phyloP scores from a whole-genome alignment of 2,797 vertebrate species.

The Tamandua tetradactyla region DNA sequence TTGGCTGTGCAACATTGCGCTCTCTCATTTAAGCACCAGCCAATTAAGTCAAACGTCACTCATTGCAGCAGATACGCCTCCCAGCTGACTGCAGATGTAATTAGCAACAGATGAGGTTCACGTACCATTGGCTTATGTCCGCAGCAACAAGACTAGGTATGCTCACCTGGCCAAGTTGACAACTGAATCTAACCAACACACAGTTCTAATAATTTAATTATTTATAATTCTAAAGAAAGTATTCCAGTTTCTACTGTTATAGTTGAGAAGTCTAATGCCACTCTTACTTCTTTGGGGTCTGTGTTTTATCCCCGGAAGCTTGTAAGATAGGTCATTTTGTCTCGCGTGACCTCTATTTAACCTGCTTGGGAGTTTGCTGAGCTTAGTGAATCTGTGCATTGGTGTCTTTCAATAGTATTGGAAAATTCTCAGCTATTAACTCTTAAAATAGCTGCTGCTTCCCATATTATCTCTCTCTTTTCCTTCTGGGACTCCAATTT shows the following conservation, averaged over 20 bases:
- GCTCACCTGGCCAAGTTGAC: no score
- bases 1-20: no score
- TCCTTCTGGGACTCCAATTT: background rate
- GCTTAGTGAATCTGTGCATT: background rate
- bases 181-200: no score
- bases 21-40: no score
- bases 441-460: slow-evolving; percentile 45
- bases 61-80: no score
- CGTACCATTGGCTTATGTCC: no score
- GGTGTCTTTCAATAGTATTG: slow-evolving; percentile 34
- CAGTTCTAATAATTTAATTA: no score
- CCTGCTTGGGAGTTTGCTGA: background rate
- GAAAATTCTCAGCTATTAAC: background rate
- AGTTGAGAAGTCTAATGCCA: background rate
- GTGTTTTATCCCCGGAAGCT: background rate
- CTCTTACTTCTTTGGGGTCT: background rate
- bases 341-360: background rate
- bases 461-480: background rate
- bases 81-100: no score
- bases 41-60: no score
- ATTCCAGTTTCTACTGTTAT: background rate
- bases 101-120: no score
- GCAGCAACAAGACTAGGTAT: no score
- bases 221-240: slow-evolving; percentile 11
- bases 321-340: background rate